A percentile compares a stretch with the other conserved stretches of the same genome.
Evolutionary conservation across 1,140 invertebrate species (phyloP).

Genomic region (Hormaphis cornu): DNA sequence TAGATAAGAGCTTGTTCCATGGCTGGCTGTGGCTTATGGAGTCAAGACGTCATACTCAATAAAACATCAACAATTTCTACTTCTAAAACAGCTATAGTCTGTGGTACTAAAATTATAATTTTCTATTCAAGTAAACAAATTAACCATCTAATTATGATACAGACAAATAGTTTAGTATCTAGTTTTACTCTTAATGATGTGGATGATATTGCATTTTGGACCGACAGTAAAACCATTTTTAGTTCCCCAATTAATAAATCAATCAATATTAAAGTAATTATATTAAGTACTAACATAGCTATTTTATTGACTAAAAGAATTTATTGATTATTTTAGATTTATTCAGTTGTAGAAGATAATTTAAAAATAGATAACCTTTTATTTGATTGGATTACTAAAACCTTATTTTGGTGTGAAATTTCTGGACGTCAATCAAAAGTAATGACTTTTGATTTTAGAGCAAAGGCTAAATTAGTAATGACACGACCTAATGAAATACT

Average conservation of each 20-base stretch:
- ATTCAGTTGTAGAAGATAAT: not conserved
- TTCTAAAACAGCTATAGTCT: constrained; percentile 9
- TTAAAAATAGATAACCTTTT: constrained; percentile 19
- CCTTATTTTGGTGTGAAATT: constrained; percentile 28
- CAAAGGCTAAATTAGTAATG: not conserved
- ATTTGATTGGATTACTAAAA: constrained; percentile 32
- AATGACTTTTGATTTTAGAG: not conserved
- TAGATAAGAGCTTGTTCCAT: constrained; percentile 69
- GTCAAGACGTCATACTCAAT: constrained; percentile 46
- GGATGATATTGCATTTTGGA: constrained; percentile 20
- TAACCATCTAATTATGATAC: constrained; percentile 42
- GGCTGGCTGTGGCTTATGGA: constrained; percentile 59
- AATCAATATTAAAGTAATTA: not conserved
- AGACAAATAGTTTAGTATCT: constrained; percentile 27
- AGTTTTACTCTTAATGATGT: constrained; percentile 17
- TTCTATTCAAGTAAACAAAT: constrained; percentile 60
- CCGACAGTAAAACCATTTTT: not conserved
- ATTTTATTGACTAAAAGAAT: not conserved
- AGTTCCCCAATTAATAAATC: constrained; percentile 23
- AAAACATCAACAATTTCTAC: not conserved
- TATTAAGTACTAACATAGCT: not conserved
- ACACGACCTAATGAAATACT: not conserved
- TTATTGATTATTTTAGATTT: not conserved
- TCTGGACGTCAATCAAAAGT: not conserved
- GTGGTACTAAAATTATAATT: constrained; percentile 44